Percentiles rank a stretch among this genome's conserved stretches.
Conservation (phyloP, 1,140 invertebrate genomes). For the Trachymyrmex septentrionalis region DNA sequence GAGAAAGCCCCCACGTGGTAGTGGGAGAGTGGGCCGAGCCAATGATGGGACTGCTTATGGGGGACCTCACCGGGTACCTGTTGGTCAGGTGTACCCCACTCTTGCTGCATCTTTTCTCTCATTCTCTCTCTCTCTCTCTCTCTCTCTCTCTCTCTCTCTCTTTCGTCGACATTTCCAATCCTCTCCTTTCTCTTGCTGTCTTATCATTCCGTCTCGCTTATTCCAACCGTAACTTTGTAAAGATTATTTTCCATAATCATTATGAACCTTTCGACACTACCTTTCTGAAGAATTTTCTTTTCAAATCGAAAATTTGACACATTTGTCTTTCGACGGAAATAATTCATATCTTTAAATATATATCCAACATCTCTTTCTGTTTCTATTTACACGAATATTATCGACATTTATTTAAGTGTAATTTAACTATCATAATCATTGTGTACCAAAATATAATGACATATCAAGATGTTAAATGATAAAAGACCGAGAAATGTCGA, state of each 20-base stretch:
- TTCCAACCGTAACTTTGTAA: constrained; percentile 41
- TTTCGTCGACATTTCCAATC: constrained; percentile 64
- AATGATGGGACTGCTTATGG: constrained; percentile 81
- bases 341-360: constrained; percentile 22
- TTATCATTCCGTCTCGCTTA: constrained; percentile 60
- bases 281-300: constrained; percentile 55
- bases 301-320: neutral
- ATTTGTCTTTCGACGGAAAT: neutral
- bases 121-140: constrained; percentile 22
- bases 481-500: neutral
- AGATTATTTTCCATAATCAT: constrained; percentile 74
- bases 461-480: neutral
- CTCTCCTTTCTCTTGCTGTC: constrained; percentile 60
- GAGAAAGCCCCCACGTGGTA: constrained; percentile 38
- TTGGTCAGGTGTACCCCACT: constrained; percentile 82
- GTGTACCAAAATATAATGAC: neutral
- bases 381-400: neutral
- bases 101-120: constrained; percentile 65
- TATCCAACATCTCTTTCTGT: neutral
- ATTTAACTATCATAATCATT: neutral
- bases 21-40: constrained; percentile 79
- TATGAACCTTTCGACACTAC: constrained; percentile 81
- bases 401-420: neutral
- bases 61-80: constrained; percentile 79
- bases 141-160: constrained; percentile 63